Percentiles rank a stretch among this genome's conserved stretches.
phyloP scores from a whole-genome alignment of 2,113 vertebrate species.

The Vulpes vulpes region DNA sequence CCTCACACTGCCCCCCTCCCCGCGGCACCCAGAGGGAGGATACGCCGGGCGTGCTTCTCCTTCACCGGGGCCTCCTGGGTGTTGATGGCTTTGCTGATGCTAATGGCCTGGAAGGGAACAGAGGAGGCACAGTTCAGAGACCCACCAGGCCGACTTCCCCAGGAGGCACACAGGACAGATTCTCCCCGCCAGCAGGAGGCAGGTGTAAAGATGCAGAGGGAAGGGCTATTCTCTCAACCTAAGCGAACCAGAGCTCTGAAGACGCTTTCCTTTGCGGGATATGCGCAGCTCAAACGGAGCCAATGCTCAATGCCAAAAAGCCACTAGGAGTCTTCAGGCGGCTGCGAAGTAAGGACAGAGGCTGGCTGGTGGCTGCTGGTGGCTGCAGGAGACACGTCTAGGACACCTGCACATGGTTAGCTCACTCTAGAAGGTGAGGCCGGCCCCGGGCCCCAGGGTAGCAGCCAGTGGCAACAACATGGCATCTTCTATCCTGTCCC shows the following conservation, averaged over 20 bases:
- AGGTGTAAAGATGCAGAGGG: rapidly evolving
- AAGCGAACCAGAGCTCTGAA: not conserved
- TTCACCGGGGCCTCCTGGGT: conserved; percentile 95
- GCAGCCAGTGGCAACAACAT: not conserved
- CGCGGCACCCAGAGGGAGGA: conserved; percentile 87
- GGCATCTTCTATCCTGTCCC: not conserved
- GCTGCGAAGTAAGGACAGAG: not conserved
- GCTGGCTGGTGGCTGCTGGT: not conserved
- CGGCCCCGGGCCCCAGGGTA: not conserved
- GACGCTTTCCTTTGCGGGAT: not conserved
- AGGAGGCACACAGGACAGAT: not conserved
- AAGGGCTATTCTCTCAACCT: not conserved
- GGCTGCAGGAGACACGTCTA: no score
- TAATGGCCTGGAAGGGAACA: conserved; percentile 90
- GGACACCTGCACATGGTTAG: rapidly evolving
- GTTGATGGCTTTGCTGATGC: conserved; percentile 99
- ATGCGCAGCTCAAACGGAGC: not conserved
- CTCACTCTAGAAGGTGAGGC: not conserved
- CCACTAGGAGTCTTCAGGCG: not conserved
- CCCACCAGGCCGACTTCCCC: rapidly evolving
- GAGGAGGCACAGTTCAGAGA: not conserved
- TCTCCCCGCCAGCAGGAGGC: rapidly evolving
- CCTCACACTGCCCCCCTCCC: not conserved
- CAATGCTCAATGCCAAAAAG: rapidly evolving
- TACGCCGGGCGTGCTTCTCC: conserved; percentile 98